A percentile compares a stretch with the other conserved stretches of the same genome.
Evolutionary conservation across 92 coral and sea anemone species (phyloP).

Genomic region (Siderastrea radians): DNA sequence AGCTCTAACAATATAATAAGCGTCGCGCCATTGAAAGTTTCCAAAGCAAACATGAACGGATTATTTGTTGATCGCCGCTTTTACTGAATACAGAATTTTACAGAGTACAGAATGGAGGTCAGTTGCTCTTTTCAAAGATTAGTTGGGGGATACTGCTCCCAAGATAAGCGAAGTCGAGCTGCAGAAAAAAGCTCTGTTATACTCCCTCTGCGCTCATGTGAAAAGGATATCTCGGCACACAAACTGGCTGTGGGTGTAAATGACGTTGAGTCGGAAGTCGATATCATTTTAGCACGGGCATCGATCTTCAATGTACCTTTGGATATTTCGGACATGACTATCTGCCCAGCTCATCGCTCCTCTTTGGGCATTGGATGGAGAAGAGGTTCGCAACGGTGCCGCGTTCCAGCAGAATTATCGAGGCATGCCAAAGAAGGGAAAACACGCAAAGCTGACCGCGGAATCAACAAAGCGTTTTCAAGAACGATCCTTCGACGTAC

Average conservation of each 20-base stretch:
- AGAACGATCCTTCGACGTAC: conserved; percentile 63
- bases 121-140: conserved; percentile 59
- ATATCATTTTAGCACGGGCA: conserved; percentile 57
- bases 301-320: conserved; percentile 46
- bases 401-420: conserved; percentile 63
- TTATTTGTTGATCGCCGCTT: not conserved
- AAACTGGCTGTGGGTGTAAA: conserved; percentile 35
- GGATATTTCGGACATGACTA: conserved; percentile 43
- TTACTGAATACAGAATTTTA: conserved; percentile 6
- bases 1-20: too few relatives aligned
- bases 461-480: conserved; percentile 63
- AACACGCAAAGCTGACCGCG: conserved; percentile 71
- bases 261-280: conserved; percentile 61
- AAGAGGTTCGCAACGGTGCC: conserved; percentile 73
- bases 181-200: conserved; percentile 43
- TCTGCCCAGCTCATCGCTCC: conserved; percentile 61
- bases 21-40: not conserved
- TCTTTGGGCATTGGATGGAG: conserved; percentile 73
- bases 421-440: conserved; percentile 44
- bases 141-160: conserved; percentile 66
- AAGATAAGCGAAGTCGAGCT: conserved; percentile 51
- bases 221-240: conserved; percentile 51
- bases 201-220: conserved; percentile 58
- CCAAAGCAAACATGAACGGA: not conserved
- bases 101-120: conserved; percentile 6